Base-by-base conservation (phyloP, 2,797 vertebrate species). In the Gymnothorax reevesii region DNA sequence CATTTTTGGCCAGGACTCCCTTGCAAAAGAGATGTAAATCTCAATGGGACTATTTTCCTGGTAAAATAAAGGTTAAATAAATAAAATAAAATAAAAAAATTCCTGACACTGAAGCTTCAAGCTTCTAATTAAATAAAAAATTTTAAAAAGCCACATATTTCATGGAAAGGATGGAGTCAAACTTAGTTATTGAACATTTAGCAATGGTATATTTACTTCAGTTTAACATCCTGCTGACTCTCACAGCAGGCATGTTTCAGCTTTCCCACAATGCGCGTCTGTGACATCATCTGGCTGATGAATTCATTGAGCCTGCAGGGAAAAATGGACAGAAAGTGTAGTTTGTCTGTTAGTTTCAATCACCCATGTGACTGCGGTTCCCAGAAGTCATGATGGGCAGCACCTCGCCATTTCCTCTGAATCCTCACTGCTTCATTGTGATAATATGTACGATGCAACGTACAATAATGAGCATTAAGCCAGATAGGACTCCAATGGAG, bases 391-490 rank as follows among this genome's bases (percentile, higher is more conserved):
- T 80, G 77, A 80, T 54, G 77, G 49, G n/a, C 55, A n/a, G n/a
- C 20, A 2, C 22, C 15, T 54, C 20, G 17, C 52, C 52, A 8
- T 55, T 80, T 9, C 77, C 77, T 57, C 60, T n/a, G 33, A 77
- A 82, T 6, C 42, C n/a, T 15, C 60, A n/a, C 6, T 82, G 60
- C 42, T 82, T 82, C 64, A 52, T 22, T 25, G 62, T 55, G n/a
- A 86, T 55, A 86, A 86, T 59, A 60, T 25, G 25, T 15, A 17
- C 33, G n/a, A 86, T 57, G 27, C 55, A 82, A 66, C 62, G 52
- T n/a, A 82, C 33, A 42, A 42, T 66, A 86, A 33, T 60, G 59
- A 66, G 42, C n/a, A 66, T 64, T 27, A 25, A 77, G 10, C 60
- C n/a, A 64, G 25, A 42, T 27, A 42, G 57, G 62, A 57, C 25